A percentile compares a stretch with the other conserved stretches of the same genome.
phyloP scores from a whole-genome alignment of 2,113 vertebrate genomes.

The Brienomyrus longianalis region DNA sequence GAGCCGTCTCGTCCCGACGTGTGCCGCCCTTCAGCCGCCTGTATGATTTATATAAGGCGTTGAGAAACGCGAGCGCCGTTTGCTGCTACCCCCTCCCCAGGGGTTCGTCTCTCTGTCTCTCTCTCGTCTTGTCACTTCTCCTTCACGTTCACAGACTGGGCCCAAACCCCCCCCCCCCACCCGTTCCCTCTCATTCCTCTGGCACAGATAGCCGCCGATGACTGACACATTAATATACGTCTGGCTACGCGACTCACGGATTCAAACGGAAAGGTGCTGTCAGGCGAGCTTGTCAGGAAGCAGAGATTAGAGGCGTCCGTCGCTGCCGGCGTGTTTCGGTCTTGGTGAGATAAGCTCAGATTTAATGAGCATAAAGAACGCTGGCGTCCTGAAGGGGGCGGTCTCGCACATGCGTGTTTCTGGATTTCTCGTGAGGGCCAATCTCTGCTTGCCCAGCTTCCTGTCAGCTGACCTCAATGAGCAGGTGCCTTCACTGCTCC shows the following conservation, averaged over 20 bases:
- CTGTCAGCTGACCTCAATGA: not conserved
- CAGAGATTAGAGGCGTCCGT: slow-evolving; percentile 89
- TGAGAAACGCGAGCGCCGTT: slow-evolving; percentile 29
- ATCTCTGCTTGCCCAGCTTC: slow-evolving; percentile 26
- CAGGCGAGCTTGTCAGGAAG: slow-evolving; percentile 85
- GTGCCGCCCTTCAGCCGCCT: slow-evolving; percentile 31
- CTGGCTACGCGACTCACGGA: slow-evolving; percentile 87
- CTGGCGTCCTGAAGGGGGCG: slow-evolving; percentile 49
- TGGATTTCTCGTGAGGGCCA: slow-evolving; percentile 30
- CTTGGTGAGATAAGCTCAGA: slow-evolving; percentile 84
- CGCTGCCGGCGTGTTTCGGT: slow-evolving; percentile 80
- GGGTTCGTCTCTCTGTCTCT: slow-evolving; percentile 42
- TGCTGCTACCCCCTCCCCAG: slow-evolving; percentile 32
- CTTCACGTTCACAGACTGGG: slow-evolving; percentile 57
- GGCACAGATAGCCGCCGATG: slow-evolving; percentile 67
- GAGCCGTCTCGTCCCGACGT: slow-evolving; percentile 33
- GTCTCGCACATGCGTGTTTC: slow-evolving; percentile 22
- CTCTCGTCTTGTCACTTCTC: slow-evolving; percentile 48
- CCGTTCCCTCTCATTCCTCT: slow-evolving; percentile 35
- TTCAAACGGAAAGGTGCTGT: slow-evolving; percentile 87
- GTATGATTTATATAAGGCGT: slow-evolving; percentile 41
- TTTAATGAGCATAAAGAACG: slow-evolving; percentile 83
- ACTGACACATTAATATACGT: slow-evolving; percentile 98
- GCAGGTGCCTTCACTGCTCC: not conserved
- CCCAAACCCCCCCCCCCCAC: slow-evolving; percentile 31